A percentile compares a stretch with the other conserved stretches of the same genome.
Conservation (phyloP, 2,888 invertebrate species). For the Apotomis capreana region DNA sequence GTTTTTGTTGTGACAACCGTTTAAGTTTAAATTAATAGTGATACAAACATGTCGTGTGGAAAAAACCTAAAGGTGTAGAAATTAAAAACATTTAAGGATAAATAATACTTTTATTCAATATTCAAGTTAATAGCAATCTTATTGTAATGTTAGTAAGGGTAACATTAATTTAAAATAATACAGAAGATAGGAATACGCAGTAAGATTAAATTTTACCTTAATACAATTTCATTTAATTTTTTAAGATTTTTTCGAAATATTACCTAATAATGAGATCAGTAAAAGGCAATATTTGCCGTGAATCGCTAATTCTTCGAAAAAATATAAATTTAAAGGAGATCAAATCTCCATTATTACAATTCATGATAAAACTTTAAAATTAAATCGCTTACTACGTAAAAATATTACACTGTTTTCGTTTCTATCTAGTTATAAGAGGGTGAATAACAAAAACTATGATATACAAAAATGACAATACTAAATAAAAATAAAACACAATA, state of each 20-base stretch:
- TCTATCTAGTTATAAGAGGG: constrained; percentile 2
- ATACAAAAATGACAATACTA: background rate
- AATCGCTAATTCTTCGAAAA: background rate
- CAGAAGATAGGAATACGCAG: constrained; percentile 28
- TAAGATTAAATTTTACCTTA: background rate
- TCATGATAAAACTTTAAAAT: background rate
- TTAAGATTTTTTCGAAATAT: constrained; percentile 2
- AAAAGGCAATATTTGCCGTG: background rate
- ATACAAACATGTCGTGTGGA: constrained; percentile 11
- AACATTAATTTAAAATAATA: constrained; percentile 38
- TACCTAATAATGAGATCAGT: constrained; percentile 26
- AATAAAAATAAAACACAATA: constrained; percentile 2
- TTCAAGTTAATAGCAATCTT: constrained; percentile 67
- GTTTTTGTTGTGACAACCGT: too few relatives aligned
- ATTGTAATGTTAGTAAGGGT: constrained; percentile 62
- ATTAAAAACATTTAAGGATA: constrained; percentile 65
- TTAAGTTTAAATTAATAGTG: too few relatives aligned
- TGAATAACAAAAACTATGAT: constrained; percentile 9
- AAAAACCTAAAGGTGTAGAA: constrained; percentile 55
- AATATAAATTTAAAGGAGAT: background rate
- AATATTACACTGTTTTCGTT: background rate
- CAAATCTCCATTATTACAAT: background rate
- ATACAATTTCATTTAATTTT: background rate
- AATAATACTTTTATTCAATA: constrained; percentile 73
- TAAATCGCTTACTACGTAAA: too few relatives aligned